Evolutionary conservation across 2,113 vertebrate species (phyloP), one percentile per base, ranked within the genome.

Genomic region (Isurus oxyrinchus): DNA sequence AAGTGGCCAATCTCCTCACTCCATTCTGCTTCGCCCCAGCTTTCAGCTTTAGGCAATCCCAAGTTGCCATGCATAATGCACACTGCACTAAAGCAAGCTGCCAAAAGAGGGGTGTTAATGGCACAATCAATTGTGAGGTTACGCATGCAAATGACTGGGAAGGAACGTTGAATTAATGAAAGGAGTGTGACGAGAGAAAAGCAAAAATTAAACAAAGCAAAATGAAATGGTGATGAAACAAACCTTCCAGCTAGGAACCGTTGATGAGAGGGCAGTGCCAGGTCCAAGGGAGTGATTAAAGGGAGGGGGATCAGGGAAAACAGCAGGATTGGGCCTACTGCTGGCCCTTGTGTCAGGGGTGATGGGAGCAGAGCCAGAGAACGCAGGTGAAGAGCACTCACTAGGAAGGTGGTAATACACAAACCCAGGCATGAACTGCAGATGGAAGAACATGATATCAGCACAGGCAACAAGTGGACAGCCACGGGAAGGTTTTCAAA

Each of bases 221-320:
- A 94, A 93, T 66, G 55, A 40, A 96, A 96, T 97, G 96, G 96
- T 97, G 97, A 97, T 97, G 97, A 98, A 98, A 98, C 98, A 97
- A 98, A 98, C 98, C 98, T 98, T 98, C 98, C 98, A 98, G 97
- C 97, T 98, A 98, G 98, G 97, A 97, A 98, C 97, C 98, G 98
- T 98, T 97, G 98, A 98, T 98, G 98, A 98, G 97, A 98, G 98
- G 97, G 98, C 98, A 97, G 97, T 98, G 97, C 97, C 97, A 98
- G 98, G 97, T 98, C 98, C 98, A 53, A 97, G 97, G 97, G 97
- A 98, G 97, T 97, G 97, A 97, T 98, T 98, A 98, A 97, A 98
- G 97, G 98, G 97, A 97, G 98, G 97, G 97, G 98, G 98, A 97
- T 97, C 97, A 98, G 98, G 98, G 97, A 98, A 97, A 97, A 98